Evolutionary conservation across 2,113 vertebrate species (phyloP).

Genomic region (Microtus montanus): DNA sequence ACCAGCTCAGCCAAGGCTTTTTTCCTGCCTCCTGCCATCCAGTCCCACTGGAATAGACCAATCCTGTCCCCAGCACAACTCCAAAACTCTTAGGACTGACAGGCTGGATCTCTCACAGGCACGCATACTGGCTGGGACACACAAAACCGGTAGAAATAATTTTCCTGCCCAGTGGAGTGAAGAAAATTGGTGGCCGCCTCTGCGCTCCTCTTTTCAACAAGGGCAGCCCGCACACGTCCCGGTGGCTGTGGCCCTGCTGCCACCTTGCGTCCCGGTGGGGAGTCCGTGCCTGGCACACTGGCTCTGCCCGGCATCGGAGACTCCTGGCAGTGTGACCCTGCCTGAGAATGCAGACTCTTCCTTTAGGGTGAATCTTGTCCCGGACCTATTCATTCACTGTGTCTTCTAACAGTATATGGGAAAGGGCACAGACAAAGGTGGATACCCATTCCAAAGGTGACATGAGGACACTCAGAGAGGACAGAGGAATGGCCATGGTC

Average conservation of each 20-base stretch:
- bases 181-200: slow-evolving; percentile 28
- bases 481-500: not conserved
- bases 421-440: rapidly evolving
- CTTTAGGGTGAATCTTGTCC: not conserved
- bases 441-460: not conserved
- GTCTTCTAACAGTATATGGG: too few relatives aligned
- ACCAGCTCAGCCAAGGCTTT: not conserved
- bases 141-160: slow-evolving; percentile 28
- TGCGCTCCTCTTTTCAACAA: not conserved
- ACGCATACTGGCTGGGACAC: not conserved
- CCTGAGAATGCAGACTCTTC: not conserved
- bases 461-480: not conserved
- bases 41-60: rapidly evolving
- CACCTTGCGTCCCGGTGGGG: rapidly evolving
- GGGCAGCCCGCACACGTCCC: not conserved
- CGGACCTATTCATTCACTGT: rapidly evolving
- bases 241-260: rapidly evolving
- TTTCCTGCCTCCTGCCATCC: not conserved
- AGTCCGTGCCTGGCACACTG: not conserved
- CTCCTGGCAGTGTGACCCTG: not conserved
- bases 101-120: not conserved
- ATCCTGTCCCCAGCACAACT: not conserved
- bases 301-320: rapidly evolving
- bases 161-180: slow-evolving; percentile 59
- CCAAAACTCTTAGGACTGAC: not conserved